Percentiles rank a stretch among this genome's conserved stretches.
Evolutionary conservation across 2,888 invertebrate species (phyloP).

Genomic region (Andrena camellia): DNA sequence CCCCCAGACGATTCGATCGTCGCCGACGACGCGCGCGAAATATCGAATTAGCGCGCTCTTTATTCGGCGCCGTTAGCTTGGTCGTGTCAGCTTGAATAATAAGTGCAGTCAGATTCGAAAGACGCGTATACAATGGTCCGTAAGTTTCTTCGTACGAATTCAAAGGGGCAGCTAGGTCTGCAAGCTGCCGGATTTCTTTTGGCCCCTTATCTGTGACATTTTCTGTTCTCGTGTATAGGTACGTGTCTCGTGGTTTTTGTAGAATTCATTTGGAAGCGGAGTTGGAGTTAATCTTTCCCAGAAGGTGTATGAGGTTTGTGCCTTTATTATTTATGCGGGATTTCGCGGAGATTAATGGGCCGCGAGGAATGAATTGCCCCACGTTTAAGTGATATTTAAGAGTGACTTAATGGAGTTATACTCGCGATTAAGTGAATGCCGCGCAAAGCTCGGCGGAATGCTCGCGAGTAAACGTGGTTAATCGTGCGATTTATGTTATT

Average conservation of each 20-base stretch:
- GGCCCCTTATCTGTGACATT: not conserved
- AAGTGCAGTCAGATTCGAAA: conserved; percentile 15
- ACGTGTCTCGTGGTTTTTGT: too few relatives aligned
- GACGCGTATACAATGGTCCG: conserved; percentile 4
- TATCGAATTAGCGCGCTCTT: conserved; percentile 68
- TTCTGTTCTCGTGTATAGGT: not conserved
- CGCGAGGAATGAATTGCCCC: conserved; percentile 34
- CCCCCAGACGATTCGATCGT: conserved; percentile 45
- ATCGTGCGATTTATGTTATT: conserved; percentile 17
- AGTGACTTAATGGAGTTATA: conserved; percentile 54
- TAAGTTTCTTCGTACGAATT: not conserved
- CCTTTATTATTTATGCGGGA: conserved; percentile 17
- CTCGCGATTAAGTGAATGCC: conserved; percentile 38
- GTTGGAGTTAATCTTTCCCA: conserved; percentile 21
- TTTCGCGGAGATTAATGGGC: conserved; percentile 28
- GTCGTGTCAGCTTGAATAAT: conserved; percentile 8
- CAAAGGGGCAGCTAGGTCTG: not conserved
- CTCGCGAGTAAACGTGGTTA: conserved; percentile 19
- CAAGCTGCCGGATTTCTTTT: not conserved
- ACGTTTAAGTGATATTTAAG: conserved; percentile 58
- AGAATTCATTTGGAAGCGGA: not conserved
- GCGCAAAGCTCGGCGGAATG: conserved; percentile 22
- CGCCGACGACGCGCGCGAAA: conserved; percentile 61
- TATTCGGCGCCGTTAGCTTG: conserved; percentile 58
- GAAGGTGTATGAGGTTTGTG: conserved; percentile 1